Conservation (phyloP, 1,140 invertebrate genomes). For the Sycobia sp. region DNA sequence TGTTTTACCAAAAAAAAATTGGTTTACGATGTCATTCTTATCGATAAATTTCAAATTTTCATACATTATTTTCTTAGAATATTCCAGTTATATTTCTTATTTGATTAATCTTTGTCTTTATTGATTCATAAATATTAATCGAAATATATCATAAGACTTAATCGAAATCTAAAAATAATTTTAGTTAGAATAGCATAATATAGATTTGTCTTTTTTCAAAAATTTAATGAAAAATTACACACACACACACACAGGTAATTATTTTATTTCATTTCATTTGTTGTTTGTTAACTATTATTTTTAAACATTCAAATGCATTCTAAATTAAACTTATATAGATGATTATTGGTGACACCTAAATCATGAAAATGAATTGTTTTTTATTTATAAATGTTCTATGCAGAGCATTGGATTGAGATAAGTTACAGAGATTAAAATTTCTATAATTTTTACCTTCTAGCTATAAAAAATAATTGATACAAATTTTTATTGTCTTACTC, state of each 20-base stretch:
- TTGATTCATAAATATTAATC: background rate
- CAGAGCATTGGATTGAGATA: background rate
- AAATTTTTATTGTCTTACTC: too few relatives aligned
- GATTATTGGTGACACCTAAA: conserved; percentile 34
- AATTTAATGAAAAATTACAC: conserved; percentile 17
- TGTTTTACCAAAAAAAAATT: too few relatives aligned
- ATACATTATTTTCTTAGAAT: background rate
- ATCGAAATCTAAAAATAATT: background rate
- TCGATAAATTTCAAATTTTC: background rate
- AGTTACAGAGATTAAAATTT: background rate
- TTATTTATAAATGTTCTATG: conserved; percentile 1
- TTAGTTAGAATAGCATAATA: background rate
- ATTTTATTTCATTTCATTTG: conserved; percentile 34
- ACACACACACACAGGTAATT: too few relatives aligned
- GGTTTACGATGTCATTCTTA: too few relatives aligned
- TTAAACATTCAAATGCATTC: conserved; percentile 39
- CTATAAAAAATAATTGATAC: conserved; percentile 23
- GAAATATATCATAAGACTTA: too few relatives aligned
- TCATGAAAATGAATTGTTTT: conserved; percentile 1
- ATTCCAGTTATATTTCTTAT: too few relatives aligned
- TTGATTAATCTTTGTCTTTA: background rate
- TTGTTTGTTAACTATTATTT: conserved; percentile 40
- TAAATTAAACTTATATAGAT: conserved; percentile 29
- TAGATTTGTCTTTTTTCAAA: background rate
- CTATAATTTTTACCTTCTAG: conserved; percentile 3